These are phyloP conservation scores for Cisticola juncidis DNA, from an alignment of 2,113 vertebrate species.

Conservation along the genomic window DNA sequence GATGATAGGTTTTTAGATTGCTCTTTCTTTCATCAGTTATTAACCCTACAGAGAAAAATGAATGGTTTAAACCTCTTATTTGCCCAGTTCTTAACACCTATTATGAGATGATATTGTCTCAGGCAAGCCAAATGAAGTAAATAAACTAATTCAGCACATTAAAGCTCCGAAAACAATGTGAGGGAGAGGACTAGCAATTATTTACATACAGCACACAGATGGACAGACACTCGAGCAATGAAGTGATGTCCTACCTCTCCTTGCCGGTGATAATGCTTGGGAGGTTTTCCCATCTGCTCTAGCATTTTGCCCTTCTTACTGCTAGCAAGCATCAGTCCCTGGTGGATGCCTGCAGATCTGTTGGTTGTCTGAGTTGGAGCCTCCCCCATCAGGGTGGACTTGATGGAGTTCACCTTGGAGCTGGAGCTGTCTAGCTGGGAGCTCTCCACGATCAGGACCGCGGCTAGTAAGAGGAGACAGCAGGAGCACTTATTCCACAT, in stretches of 20 bases:
- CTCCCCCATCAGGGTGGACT: constrained; percentile 82
- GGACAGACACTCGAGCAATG: not conserved
- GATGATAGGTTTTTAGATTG: not conserved
- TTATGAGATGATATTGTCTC: not conserved
- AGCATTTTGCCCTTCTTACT: constrained; percentile 87
- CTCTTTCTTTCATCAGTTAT: not conserved
- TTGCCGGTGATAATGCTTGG: constrained; percentile 52
- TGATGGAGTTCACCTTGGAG: constrained; percentile 93
- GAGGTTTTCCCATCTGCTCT: constrained; percentile 81
- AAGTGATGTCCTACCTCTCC: constrained; percentile 46
- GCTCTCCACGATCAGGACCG: constrained; percentile 83
- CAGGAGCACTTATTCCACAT: constrained; percentile 82
- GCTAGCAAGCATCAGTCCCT: constrained; percentile 74
- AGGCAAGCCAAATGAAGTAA: not conserved
- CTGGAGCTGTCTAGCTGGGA: constrained; percentile 81
- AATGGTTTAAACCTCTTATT: not conserved
- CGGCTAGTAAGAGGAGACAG: constrained; percentile 84
- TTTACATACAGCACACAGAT: not conserved
- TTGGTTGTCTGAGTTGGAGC: constrained; percentile 82
- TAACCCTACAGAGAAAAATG: not conserved
- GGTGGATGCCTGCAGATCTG: constrained; percentile 77
- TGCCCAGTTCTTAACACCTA: not conserved
- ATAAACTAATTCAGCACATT: not conserved
- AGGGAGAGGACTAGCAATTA: not conserved
- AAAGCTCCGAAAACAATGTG: not conserved